Evolutionary conservation across 2,888 invertebrate genomes (phyloP).

Genomic region (Malacosoma neustria): DNA sequence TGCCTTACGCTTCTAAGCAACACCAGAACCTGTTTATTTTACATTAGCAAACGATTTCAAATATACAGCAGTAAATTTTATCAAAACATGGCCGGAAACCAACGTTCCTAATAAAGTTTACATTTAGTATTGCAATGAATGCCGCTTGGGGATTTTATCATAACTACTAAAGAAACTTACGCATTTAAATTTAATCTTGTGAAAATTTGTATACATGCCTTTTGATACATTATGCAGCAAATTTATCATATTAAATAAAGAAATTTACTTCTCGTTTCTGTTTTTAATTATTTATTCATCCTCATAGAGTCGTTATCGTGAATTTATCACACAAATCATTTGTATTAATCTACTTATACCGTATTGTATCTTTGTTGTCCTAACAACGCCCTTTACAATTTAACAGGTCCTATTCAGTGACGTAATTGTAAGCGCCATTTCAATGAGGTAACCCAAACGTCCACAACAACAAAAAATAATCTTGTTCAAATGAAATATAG

Average conservation of each 20-base stretch:
- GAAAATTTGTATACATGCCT: no score
- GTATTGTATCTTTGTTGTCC: conserved; percentile 37
- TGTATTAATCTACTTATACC: conserved; percentile 14
- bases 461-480: conserved; percentile 31
- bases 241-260: no score
- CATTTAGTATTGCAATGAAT: conserved; percentile 11
- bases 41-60: conserved; percentile 17
- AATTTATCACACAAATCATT: neutral
- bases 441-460: conserved; percentile 50
- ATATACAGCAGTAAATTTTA: conserved; percentile 19
- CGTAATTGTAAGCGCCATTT: conserved; percentile 39
- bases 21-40: conserved; percentile 28
- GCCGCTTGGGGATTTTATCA: neutral
- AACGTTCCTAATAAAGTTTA: conserved; percentile 11
- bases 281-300: conserved; percentile 2
- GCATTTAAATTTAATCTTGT: no score
- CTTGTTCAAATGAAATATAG: no score
- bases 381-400: conserved; percentile 32
- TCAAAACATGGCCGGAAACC: conserved; percentile 19
- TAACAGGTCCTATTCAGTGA: conserved; percentile 30
- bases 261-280: no score
- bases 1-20: conserved; percentile 31
- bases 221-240: no score
- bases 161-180: conserved; percentile 11
- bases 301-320: neutral